Evolutionary conservation across 1,140 invertebrate genomes (phyloP).

Genomic region (Agrypnia vestita): DNA sequence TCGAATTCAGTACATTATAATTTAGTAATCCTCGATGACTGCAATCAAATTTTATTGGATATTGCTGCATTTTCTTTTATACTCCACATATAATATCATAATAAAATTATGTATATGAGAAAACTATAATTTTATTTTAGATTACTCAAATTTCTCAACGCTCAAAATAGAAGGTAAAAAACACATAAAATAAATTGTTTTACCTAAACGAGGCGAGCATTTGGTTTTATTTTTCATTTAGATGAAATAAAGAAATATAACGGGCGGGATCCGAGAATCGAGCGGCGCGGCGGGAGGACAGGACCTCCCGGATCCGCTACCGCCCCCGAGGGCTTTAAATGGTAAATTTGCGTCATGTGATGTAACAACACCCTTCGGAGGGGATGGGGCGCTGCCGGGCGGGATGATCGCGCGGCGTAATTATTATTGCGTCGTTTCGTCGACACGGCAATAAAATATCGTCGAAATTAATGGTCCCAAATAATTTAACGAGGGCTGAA

Average conservation of each 20-base stretch:
- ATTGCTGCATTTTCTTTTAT: too few relatives aligned
- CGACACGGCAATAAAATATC: slow-evolving; percentile 39
- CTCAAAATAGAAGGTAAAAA: too few relatives aligned
- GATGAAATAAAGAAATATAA: not conserved
- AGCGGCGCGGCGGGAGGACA: not conserved
- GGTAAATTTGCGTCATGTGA: slow-evolving; percentile 21
- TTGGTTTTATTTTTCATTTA: not conserved
- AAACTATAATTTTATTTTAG: too few relatives aligned
- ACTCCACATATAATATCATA: too few relatives aligned
- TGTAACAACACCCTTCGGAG: slow-evolving; percentile 25
- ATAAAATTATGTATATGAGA: too few relatives aligned
- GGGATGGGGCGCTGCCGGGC: slow-evolving; percentile 16
- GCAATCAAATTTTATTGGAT: too few relatives aligned
- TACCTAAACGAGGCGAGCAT: not conserved
- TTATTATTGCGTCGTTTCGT: slow-evolving; percentile 34
- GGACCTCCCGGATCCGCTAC: not conserved
- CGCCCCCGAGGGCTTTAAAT: slow-evolving; percentile 19
- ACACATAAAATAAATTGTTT: too few relatives aligned
- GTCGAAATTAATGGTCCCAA: slow-evolving; percentile 29
- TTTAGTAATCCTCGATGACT: too few relatives aligned
- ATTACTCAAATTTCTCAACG: not conserved
- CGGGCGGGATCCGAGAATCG: not conserved
- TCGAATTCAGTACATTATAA: too few relatives aligned
- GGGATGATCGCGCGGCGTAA: slow-evolving; percentile 28
- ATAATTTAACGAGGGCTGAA: slow-evolving; percentile 18